Evolutionary conservation across 2,888 invertebrate species (phyloP), one percentile per base, ranked within the genome.

Genomic region (Hirudinaria manillensis): DNA sequence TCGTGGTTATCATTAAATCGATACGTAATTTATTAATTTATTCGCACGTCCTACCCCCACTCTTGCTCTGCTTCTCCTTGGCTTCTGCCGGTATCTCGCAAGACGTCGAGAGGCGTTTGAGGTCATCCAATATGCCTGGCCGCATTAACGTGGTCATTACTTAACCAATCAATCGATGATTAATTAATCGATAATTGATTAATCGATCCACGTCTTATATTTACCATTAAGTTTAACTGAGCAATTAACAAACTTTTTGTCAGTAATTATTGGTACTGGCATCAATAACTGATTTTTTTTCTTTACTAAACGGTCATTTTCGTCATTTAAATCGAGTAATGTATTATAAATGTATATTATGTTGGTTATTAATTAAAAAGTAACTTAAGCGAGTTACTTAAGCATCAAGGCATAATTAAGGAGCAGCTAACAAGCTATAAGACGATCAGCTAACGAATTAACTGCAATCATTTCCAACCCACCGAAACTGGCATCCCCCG

Each of bases 21-120:
- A n/a, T n/a, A 3, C 10, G 4, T 36, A 36, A 36, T 6, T 6
- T 36, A 36, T 6, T 36, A 36, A 36, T 6, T 36, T 6, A 36
- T 36, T 36, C 36, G 36, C 10, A 6, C 45, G 45, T 45, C 13
- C 56, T 53, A 61, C 61, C 61, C n/a, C 24, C 24, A 16, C 61
- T 61, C 24, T 24, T 27, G 24, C 6, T 61, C 61, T 3, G 61
- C 24, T 61, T 61, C 24, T 61, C 61, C 24, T 24, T 61, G 24
- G 19, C 21, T 6, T 21, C n/a, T 19, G 73, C 61, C 0, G 73
- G 65, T 21, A 73, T 51, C 24, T 73, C 73, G 38, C 73, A 73
- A 1, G 73, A 73, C 1, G 73, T 53, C 32, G 73, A 73, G 32
- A 73, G 65, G 3, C 73, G 32, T 24, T 73, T 73, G 3, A 73